A percentile compares a stretch with the other conserved stretches of the same genome.
Evolutionary conservation across 2,797 vertebrate species (phyloP).

Genomic region (Pteronotus mesoamericanus): DNA sequence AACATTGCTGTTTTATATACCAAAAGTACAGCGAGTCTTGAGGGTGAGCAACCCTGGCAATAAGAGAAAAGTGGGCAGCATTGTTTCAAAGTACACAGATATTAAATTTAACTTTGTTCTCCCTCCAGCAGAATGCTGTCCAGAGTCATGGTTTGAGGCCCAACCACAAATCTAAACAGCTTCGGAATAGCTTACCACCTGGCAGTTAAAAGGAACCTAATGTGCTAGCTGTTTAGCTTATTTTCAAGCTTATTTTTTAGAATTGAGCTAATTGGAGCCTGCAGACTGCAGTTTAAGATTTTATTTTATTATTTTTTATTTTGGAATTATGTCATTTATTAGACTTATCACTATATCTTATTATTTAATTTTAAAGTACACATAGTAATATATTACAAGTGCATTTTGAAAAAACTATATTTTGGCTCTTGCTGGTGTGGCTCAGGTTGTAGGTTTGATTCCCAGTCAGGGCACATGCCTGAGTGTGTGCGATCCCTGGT

Average conservation of each 20-base stretch:
- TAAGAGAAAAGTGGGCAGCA: constrained; percentile 30
- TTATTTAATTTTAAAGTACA: constrained; percentile 1
- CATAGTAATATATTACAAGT: background rate
- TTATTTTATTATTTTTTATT: too few relatives aligned
- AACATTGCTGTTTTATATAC: constrained; percentile 5
- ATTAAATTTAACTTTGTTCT: constrained; percentile 57
- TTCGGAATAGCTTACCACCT: constrained; percentile 53
- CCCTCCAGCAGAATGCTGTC: constrained; percentile 35
- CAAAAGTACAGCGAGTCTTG: constrained; percentile 3
- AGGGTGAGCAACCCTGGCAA: background rate
- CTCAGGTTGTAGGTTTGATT: too few relatives aligned
- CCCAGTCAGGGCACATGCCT: too few relatives aligned
- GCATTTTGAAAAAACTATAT: background rate
- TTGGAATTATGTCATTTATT: background rate
- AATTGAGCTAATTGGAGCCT: background rate
- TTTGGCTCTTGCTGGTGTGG: background rate
- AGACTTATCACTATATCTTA: background rate
- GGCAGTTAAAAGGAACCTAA: constrained; percentile 37
- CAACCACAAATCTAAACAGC: constrained; percentile 61
- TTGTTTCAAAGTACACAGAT: constrained; percentile 46
- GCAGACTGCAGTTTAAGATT: too few relatives aligned
- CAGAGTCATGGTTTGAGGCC: constrained; percentile 56
- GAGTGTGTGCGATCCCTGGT: too few relatives aligned
- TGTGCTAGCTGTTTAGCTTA: constrained; percentile 6
- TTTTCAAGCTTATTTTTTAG: background rate